Evolutionary conservation across 2,888 invertebrate genomes (phyloP), one percentile per base, ranked within the genome.

Genomic region (Ophonus ardosiacus): DNA sequence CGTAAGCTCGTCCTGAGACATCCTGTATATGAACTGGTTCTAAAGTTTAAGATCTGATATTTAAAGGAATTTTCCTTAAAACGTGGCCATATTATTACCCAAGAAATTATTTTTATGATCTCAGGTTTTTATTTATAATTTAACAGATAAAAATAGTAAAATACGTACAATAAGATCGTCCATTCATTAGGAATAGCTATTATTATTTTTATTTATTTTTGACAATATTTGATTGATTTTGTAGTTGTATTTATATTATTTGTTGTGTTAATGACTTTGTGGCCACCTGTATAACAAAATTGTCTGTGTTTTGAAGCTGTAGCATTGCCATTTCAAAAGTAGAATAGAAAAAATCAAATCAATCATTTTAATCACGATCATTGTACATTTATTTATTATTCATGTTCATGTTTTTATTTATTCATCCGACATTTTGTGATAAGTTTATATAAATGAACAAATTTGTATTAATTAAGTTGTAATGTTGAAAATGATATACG

Each of bases 251-350:
- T 51, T 51, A 13, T 51, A 51, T 13, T 51, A 10, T 51, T 51
- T 51, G 3, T 13, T 51, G 3, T 13, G 1, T 43, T 10, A 1
- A 10, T 7, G 43, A 51, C 2, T 51, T 51, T 10, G 10, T 13
- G 43, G 43, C 13, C 43, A 51, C 10, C 31, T 31, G 43, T 51
- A 8, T 13, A 51, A 13, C n/a, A 13, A 10, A 51, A 51, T 13
- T 51, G 13, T 51, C 13, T 51, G 43, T 51, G 43, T 51, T 13
- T 31, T 40, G n/a, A 78, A 78, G 84, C 84, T 84, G 56, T 78
- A 61, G 59, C 84, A 84, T 84, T 84, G 84, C 84, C 82, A 82
- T 82, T 24, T 78, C 71, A 43, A 74, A 4, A 6, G 43, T 74
- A 74, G 71, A 43, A 4, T 74, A 74, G 40, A 31, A 21, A 21